A percentile compares a stretch with the other conserved stretches of the same genome.
Evolutionary conservation across 2,113 vertebrate genomes (phyloP).

Genomic region (Asarcornis scutulata): DNA sequence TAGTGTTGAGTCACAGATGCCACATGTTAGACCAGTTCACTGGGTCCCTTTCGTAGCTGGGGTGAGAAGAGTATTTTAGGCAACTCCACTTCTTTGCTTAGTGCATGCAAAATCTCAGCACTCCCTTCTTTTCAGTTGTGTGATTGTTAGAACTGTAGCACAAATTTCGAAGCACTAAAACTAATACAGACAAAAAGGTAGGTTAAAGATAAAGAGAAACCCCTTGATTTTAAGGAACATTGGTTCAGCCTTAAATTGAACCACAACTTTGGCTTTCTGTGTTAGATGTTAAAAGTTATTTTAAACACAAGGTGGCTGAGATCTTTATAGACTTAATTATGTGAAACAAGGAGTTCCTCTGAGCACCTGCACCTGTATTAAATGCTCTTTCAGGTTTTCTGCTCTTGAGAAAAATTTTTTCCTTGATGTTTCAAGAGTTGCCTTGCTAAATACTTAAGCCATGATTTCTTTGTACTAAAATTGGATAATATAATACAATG

Average conservation of each 20-base stretch:
- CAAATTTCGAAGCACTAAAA: background rate
- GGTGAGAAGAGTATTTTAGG: background rate
- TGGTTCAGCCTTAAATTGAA: background rate
- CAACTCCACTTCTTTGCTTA: background rate
- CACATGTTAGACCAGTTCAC: constrained; percentile 22
- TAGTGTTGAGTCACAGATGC: background rate
- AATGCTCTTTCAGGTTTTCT: constrained; percentile 13
- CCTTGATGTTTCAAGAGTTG: background rate
- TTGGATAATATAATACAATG: background rate
- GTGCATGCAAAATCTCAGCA: background rate
- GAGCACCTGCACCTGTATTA: background rate
- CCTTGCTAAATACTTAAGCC: background rate
- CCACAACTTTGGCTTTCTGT: background rate
- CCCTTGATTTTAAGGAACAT: background rate
- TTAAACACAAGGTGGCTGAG: background rate
- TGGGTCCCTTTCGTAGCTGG: background rate
- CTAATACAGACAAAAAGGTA: background rate
- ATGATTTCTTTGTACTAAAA: constrained; percentile 20
- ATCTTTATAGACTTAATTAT: background rate
- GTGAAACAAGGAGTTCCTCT: background rate
- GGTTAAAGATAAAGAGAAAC: background rate
- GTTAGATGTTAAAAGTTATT: background rate
- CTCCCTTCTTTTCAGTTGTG: background rate
- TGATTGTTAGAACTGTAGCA: background rate
- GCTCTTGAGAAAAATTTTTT: background rate